Conservation (phyloP, 1,140 invertebrate species). For the Ditylenchus dipsaci region DNA sequence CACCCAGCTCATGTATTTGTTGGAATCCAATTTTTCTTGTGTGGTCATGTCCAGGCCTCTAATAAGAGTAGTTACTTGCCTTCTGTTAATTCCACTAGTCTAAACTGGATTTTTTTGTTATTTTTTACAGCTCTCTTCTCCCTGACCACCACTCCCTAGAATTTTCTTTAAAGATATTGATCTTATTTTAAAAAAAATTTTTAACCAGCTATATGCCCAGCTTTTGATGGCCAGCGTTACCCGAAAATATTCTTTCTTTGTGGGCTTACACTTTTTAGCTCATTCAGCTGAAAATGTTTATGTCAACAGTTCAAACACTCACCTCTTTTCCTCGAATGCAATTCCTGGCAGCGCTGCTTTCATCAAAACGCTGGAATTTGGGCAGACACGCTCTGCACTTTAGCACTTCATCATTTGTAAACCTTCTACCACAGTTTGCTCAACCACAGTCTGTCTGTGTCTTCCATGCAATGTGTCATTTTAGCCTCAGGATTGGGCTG, state of each 20-base stretch:
- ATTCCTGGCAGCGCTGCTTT: conserved; percentile 17
- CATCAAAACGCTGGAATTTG: conserved; percentile 25
- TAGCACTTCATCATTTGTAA: conserved; percentile 18
- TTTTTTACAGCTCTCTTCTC: conserved; percentile 11
- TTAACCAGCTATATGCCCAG: no score
- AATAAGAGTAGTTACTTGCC: conserved; percentile 27
- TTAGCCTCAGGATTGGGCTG: conserved; percentile 31
- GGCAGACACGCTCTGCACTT: conserved; percentile 21
- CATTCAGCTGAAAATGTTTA: no score
- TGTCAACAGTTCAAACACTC: no score
- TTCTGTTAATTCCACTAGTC: conserved; percentile 11
- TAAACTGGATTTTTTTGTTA: no score
- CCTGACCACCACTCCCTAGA: neutral
- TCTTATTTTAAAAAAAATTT: no score
- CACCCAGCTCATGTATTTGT: conserved; percentile 35
- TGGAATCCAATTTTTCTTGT: conserved; percentile 34
- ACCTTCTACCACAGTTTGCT: conserved; percentile 20
- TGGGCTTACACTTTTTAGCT: no score
- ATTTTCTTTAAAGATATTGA: no score
- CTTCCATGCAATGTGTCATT: conserved; percentile 19
- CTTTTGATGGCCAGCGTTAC: no score
- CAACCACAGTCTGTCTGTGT: conserved; percentile 15
- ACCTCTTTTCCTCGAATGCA: conserved; percentile 5
- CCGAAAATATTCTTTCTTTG: no score
- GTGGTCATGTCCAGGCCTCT: conserved; percentile 24